These are phyloP conservation scores for Agapostemon virescens DNA, from an alignment of 2,888 invertebrate genomes.

Conservation along the genomic window DNA sequence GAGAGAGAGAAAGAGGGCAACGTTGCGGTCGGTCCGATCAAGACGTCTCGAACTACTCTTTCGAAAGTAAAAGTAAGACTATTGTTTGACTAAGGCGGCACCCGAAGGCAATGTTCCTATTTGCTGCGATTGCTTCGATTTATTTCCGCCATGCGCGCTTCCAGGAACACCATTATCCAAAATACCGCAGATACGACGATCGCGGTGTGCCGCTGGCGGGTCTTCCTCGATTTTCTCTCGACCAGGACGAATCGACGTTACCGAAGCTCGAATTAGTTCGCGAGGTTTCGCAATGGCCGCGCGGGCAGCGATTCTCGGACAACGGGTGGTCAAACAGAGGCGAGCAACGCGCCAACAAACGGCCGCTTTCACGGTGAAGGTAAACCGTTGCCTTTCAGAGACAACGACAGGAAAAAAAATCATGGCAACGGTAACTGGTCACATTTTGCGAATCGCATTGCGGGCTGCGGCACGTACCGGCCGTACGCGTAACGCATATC, in stretches of 20 bases:
- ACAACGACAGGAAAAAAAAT: no score
- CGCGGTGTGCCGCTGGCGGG: no score
- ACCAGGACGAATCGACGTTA: no score
- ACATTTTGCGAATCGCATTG: conserved; percentile 44
- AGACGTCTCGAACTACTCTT: conserved; percentile 30
- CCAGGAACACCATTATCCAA: not conserved
- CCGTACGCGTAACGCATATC: conserved; percentile 26
- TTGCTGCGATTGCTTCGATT: conserved; percentile 34
- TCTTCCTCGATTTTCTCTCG: no score
- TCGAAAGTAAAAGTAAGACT: conserved; percentile 54
- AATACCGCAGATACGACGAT: no score
- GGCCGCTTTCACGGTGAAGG: conserved; percentile 63
- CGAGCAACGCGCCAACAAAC: not conserved
- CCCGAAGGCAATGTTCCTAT: conserved; percentile 43
- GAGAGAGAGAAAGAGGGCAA: conserved; percentile 32
- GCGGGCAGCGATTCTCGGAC: not conserved
- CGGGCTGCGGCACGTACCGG: not conserved
- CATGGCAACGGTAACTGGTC: conserved; percentile 28
- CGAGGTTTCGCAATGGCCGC: no score
- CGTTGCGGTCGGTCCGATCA: conserved; percentile 20
- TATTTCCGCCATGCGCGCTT: conserved; percentile 30
- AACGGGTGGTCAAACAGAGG: not conserved
- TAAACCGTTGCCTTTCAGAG: conserved; percentile 40
- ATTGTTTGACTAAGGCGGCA: conserved; percentile 33
- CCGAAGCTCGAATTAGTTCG: no score